phyloP scores from a whole-genome alignment of 2,113 vertebrate genomes.

The Holacanthus passer region DNA sequence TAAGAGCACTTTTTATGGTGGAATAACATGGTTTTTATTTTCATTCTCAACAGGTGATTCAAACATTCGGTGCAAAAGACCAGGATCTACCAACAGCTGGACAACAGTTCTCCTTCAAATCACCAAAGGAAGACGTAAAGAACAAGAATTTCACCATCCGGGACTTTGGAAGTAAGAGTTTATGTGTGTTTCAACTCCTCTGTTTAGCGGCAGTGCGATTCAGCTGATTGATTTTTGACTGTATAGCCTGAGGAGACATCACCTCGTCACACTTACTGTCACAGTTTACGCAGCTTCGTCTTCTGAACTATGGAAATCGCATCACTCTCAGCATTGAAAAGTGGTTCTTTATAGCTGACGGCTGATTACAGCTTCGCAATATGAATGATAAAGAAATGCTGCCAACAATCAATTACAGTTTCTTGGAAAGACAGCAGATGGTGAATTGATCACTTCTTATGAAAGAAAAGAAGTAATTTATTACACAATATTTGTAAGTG shows the following conservation, averaged over 20 bases:
- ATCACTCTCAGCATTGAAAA: not conserved
- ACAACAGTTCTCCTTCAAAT: constrained; percentile 93
- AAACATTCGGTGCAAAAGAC: constrained; percentile 91
- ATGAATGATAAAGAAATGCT: not conserved
- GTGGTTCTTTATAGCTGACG: not conserved
- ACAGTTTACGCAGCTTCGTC: not conserved
- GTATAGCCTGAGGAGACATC: no score
- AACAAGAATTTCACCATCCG: constrained; percentile 96
- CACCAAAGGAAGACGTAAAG: constrained; percentile 88
- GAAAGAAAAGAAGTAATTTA: not conserved
- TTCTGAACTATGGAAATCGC: not conserved
- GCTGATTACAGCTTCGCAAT: not conserved
- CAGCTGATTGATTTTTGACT: not conserved
- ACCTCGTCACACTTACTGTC: not conserved
- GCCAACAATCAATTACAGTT: not conserved
- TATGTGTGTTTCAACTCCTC: not conserved
- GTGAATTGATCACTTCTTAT: not conserved
- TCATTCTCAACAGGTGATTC: constrained; percentile 89
- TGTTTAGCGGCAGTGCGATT: not conserved
- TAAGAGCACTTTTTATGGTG: not conserved
- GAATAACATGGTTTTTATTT: not conserved
- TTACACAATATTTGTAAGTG: not conserved
- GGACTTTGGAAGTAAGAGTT: constrained; percentile 95
- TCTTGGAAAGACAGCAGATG: not conserved
- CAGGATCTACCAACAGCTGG: constrained; percentile 91